Conservation (phyloP, 2,113 vertebrate species). For the Pachyramphus minor region DNA sequence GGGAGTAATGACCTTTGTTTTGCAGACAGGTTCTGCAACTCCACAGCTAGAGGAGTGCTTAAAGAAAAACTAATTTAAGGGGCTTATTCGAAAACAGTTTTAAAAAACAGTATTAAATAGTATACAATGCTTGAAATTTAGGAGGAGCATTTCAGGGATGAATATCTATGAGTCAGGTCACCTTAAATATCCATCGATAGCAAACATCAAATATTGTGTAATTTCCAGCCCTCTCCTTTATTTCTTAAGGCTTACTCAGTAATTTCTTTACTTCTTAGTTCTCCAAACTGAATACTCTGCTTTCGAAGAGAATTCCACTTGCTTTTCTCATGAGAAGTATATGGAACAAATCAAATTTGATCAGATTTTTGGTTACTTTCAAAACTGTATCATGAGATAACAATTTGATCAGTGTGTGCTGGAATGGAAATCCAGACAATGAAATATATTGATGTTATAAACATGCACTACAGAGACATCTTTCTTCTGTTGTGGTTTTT, state of each 20-base stretch:
- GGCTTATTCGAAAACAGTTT: background rate
- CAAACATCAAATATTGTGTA: background rate
- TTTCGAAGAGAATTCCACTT: conserved; percentile 15
- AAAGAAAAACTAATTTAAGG: background rate
- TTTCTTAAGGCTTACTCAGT: background rate
- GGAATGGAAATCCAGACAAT: conserved; percentile 28
- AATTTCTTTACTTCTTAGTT: background rate
- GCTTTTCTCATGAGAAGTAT: conserved; percentile 19
- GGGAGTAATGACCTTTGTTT: background rate
- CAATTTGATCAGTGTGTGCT: conserved; percentile 11
- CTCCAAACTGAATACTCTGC: background rate
- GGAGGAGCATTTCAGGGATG: background rate
- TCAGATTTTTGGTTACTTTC: conserved; percentile 39
- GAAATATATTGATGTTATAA: conserved; percentile 43
- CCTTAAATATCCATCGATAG: background rate
- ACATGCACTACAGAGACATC: background rate
- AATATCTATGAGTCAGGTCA: background rate
- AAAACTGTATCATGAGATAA: conserved; percentile 35
- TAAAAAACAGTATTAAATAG: background rate
- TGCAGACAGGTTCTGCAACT: background rate
- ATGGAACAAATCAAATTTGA: conserved; percentile 47
- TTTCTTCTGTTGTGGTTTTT: background rate
- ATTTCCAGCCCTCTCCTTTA: background rate
- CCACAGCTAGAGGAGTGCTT: background rate
- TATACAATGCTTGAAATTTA: background rate